Conservation (phyloP, 2,797 vertebrate species). For the Brachyrhaphis roseni region DNA sequence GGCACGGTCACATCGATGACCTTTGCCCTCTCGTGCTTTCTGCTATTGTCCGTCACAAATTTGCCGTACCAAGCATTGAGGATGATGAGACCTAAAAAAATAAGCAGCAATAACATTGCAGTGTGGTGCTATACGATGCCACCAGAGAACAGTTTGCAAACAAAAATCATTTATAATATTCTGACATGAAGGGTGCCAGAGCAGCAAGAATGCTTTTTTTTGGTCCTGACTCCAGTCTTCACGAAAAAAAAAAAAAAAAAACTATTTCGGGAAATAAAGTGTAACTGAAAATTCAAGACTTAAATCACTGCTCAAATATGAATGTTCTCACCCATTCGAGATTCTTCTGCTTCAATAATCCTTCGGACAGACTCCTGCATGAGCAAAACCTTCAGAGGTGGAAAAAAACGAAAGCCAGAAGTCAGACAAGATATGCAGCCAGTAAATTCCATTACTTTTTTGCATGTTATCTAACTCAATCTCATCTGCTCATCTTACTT, state of each 20-base stretch:
- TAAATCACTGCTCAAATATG: conserved; percentile 26
- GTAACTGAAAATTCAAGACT: conserved; percentile 18
- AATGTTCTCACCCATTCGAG: conserved; percentile 90
- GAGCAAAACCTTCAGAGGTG: conserved; percentile 86
- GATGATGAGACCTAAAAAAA: conserved; percentile 89
- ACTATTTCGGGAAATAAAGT: not conserved
- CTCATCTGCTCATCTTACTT: conserved; percentile 13
- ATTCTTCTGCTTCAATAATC: conserved; percentile 96
- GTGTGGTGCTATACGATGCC: not conserved
- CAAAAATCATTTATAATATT: not conserved
- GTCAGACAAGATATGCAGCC: conserved; percentile 38
- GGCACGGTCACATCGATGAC: conserved; percentile 98
- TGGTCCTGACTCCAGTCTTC: not conserved
- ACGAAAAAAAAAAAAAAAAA: not conserved
- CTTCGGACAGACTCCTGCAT: conserved; percentile 98
- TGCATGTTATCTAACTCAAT: conserved; percentile 47
- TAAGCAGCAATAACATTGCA: conserved; percentile 10
- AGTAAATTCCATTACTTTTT: conserved; percentile 35
- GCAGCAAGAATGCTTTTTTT: not conserved
- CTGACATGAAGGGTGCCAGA: not conserved
- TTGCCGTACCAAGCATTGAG: conserved; percentile 98
- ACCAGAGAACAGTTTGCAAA: not conserved
- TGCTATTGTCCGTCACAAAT: conserved; percentile 96
- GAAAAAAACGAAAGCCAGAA: conserved; percentile 34
- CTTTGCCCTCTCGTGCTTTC: conserved; percentile 90